Conservation (phyloP, 1,140 invertebrate genomes). For the Sipha flava region DNA sequence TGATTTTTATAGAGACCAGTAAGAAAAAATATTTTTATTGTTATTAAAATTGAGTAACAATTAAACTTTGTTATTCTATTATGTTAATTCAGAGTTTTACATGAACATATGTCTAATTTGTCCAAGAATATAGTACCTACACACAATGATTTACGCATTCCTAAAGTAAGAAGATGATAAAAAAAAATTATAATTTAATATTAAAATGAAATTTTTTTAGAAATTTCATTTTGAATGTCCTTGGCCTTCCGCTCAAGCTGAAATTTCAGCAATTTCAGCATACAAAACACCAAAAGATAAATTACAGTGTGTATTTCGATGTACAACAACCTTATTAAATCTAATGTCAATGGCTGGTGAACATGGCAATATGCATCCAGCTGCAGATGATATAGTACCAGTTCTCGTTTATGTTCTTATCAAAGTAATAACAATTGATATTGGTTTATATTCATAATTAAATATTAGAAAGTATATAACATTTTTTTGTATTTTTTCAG, state of each 20-base stretch:
- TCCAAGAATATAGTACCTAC: conserved; percentile 68
- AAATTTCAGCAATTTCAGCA: conserved; percentile 82
- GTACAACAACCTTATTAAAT: conserved; percentile 88
- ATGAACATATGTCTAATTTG: conserved; percentile 81
- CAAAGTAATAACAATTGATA: conserved; percentile 54
- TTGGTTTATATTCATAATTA: not conserved
- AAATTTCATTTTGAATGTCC: conserved; percentile 83
- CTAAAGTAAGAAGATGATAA: conserved; percentile 49
- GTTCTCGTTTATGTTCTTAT: conserved; percentile 95
- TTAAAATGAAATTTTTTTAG: conserved; percentile 37
- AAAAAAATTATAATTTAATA: not conserved
- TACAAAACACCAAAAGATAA: conserved; percentile 94
- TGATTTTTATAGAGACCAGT: conserved; percentile 85
- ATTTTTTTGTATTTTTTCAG: conserved; percentile 47
- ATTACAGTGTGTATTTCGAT: conserved; percentile 75
- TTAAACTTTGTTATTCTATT: conserved; percentile 5
- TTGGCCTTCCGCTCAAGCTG: conserved; percentile 93
- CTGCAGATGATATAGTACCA: conserved; percentile 94
- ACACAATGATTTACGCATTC: conserved; percentile 74
- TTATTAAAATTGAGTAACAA: not conserved
- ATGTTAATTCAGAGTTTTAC: conserved; percentile 57
- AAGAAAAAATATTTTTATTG: conserved; percentile 41
- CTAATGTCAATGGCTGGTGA: conserved; percentile 72
- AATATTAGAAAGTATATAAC: not conserved
- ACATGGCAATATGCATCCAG: conserved; percentile 62